A percentile compares a stretch with the other conserved stretches of the same genome.
These are phyloP conservation scores for Marmota flaviventris DNA, from an alignment of 2,113 vertebrate species.

Conservation along the genomic window DNA sequence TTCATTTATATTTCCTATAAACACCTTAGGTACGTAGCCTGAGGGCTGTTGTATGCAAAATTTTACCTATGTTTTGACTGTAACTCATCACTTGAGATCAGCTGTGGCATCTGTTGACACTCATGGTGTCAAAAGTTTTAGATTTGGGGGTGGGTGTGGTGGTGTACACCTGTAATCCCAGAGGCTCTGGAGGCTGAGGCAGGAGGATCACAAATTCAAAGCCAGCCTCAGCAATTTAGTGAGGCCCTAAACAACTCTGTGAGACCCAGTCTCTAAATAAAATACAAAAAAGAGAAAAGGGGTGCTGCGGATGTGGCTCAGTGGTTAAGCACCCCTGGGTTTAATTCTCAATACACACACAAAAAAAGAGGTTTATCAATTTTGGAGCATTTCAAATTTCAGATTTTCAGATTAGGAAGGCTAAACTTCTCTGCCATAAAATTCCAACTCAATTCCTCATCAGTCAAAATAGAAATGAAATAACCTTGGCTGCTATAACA, in stretches of 20 bases:
- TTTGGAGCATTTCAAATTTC: neutral
- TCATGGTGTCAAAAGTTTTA: neutral
- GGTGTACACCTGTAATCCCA: too few species aligned
- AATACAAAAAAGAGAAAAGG: too few species aligned
- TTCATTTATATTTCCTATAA: neutral
- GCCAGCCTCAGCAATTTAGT: too few species aligned
- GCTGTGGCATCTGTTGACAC: neutral
- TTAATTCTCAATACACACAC: too few species aligned
- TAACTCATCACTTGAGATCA: neutral
- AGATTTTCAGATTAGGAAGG: neutral
- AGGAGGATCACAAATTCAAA: too few species aligned
- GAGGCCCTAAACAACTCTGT: too few species aligned
- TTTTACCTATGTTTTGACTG: neutral
- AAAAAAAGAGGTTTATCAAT: too few species aligned
- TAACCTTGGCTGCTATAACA: neutral
- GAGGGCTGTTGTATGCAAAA: neutral
- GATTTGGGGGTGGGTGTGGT: neutral
- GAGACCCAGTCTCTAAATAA: too few species aligned
- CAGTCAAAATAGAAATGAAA: conserved; percentile 50
- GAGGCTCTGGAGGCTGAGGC: too few species aligned
- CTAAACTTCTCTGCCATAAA: conserved; percentile 37
- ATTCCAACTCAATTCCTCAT: conserved; percentile 32
- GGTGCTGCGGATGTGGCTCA: too few species aligned
- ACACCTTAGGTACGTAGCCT: too few species aligned
- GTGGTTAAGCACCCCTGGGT: too few species aligned